A percentile compares a stretch with the other conserved stretches of the same genome.
phyloP scores from a whole-genome alignment of 2,888 invertebrate genomes.

The Hydropsyche betteni region DNA sequence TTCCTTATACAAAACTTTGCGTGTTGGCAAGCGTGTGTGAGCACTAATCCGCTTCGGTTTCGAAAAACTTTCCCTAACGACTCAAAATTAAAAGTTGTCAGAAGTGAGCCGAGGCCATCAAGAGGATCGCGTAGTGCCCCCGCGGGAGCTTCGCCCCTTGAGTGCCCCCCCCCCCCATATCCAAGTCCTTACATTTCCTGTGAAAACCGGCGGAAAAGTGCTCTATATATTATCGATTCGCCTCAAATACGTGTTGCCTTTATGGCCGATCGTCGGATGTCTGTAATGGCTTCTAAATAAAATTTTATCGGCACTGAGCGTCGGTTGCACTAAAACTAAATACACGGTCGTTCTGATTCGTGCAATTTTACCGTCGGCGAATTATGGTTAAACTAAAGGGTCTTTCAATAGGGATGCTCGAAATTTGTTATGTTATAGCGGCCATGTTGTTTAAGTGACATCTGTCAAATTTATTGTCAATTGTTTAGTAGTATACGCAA shows the following conservation, averaged over 20 bases:
- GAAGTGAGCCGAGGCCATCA: conserved; percentile 21
- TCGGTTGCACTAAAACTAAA: conserved; percentile 28
- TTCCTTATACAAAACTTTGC: background rate
- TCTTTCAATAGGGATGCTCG: too few relatives aligned
- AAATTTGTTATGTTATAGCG: too few relatives aligned
- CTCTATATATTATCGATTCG: conserved; percentile 22
- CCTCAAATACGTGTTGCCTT: conserved; percentile 32
- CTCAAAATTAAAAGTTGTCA: conserved; percentile 36
- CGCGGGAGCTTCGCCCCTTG: conserved; percentile 6
- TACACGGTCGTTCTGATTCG: conserved; percentile 14
- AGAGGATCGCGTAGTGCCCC: background rate
- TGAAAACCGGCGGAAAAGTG: too few relatives aligned
- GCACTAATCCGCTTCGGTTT: conserved; percentile 2
- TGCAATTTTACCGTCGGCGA: background rate
- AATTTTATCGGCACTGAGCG: conserved; percentile 32
- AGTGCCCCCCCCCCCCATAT: background rate
- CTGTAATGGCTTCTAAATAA: conserved; percentile 31
- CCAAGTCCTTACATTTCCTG: background rate
- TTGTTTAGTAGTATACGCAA: too few relatives aligned
- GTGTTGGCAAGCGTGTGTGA: background rate
- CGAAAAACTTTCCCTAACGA: conserved; percentile 18
- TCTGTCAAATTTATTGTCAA: too few relatives aligned
- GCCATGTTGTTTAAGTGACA: too few relatives aligned
- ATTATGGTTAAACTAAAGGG: background rate
- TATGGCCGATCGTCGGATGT: conserved; percentile 30